Evolutionary conservation across 1,140 invertebrate genomes (phyloP).

Genomic region (Ceratina calcarata): DNA sequence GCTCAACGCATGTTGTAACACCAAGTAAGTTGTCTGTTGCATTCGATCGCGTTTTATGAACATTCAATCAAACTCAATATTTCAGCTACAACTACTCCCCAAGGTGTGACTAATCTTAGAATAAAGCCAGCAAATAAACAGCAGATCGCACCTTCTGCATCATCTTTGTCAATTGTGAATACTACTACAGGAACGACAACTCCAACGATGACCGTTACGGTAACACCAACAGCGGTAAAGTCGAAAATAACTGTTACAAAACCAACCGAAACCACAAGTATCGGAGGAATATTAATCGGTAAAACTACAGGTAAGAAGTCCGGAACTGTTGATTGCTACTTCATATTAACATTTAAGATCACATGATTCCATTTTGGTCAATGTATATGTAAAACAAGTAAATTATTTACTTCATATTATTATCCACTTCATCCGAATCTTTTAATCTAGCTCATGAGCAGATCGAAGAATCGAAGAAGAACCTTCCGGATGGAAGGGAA

Average conservation of each 20-base stretch:
- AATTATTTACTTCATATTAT: neutral
- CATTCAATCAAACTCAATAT: neutral
- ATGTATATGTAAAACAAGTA: neutral
- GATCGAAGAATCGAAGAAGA: conserved; percentile 76
- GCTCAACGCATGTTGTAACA: conserved; percentile 62
- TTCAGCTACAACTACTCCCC: conserved; percentile 64
- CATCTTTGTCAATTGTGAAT: conserved; percentile 29
- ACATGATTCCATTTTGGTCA: neutral
- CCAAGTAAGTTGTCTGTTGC: conserved; percentile 56
- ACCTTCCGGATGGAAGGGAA: conserved; percentile 85
- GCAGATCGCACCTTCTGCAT: conserved; percentile 28
- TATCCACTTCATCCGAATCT: no score
- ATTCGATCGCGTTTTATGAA: neutral
- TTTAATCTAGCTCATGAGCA: conserved; percentile 72
- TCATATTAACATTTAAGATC: neutral
- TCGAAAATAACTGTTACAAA: conserved; percentile 61
- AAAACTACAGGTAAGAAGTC: conserved; percentile 75
- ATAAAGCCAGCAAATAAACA: conserved; percentile 71
- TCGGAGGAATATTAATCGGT: conserved; percentile 84
- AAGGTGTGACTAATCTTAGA: conserved; percentile 67
- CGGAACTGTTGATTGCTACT: neutral
- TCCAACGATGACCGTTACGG: neutral
- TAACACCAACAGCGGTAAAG: neutral
- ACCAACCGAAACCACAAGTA: conserved; percentile 85
- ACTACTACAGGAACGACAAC: neutral